phyloP scores from a whole-genome alignment of 2,113 vertebrate genomes.

The Tetraodon nigroviridis region DNA sequence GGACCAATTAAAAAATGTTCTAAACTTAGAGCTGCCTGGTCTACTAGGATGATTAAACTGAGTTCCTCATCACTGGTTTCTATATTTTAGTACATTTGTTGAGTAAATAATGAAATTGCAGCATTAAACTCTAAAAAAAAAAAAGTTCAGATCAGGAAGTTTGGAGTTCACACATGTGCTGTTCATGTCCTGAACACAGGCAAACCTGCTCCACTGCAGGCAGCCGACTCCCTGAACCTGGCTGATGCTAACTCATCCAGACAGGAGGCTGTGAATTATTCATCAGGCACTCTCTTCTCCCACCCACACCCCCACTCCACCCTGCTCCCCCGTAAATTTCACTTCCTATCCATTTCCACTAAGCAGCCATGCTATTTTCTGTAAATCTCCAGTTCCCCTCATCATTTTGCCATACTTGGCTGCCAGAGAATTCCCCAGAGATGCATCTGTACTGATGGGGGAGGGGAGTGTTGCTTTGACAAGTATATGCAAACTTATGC shows the following conservation, averaged over 20 bases:
- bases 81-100: too few species aligned
- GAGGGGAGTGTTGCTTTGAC: not conserved
- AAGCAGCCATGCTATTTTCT: conserved; percentile 28
- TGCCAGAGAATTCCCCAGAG: not conserved
- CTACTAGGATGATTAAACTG: too few species aligned
- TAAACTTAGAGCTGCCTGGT: too few species aligned
- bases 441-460: not conserved
- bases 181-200: conserved; percentile 22
- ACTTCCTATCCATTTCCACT: conserved; percentile 42
- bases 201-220: conserved; percentile 28
- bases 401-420: conserved; percentile 24
- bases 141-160: not conserved
- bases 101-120: too few species aligned
- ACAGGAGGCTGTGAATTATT: conserved; percentile 76
- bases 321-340: conserved; percentile 40
- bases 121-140: too few species aligned
- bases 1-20: too few species aligned
- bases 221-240: conserved; percentile 48
- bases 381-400: conserved; percentile 44
- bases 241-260: conserved; percentile 71
- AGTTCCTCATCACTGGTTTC: too few species aligned
- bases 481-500: not conserved
- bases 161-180: conserved; percentile 4
- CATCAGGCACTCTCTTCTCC: conserved; percentile 56
- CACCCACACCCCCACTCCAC: conserved; percentile 20